Percentiles rank a stretch among this genome's conserved stretches.
Evolutionary conservation across 2,797 vertebrate species (phyloP).

Genomic region (Eremophila alpestris): DNA sequence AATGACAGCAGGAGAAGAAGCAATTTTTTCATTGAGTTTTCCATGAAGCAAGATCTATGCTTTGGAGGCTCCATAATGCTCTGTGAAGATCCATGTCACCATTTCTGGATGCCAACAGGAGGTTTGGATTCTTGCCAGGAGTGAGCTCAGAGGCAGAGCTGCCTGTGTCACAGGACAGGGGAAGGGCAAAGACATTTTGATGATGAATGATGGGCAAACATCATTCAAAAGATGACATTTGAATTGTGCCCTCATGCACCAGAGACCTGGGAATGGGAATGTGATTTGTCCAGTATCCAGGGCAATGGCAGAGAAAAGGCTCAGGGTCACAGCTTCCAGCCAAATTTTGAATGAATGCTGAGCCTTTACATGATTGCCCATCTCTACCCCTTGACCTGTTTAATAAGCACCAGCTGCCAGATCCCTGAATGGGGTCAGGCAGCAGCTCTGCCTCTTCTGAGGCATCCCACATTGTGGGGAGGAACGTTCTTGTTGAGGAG

Average conservation of each 20-base stretch:
- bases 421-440: neutral
- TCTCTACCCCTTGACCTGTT: neutral
- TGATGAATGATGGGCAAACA: constrained; percentile 23
- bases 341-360: neutral
- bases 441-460: neutral
- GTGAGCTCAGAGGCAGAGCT: neutral
- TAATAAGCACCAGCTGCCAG: neutral
- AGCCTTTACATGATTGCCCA: neutral
- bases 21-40: neutral
- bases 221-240: constrained; percentile 1
- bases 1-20: neutral
- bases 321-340: neutral
- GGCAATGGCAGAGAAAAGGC: neutral
- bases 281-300: neutral
- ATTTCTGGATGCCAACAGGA: neutral
- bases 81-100: neutral
- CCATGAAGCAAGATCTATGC: neutral
- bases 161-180: neutral
- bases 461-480: neutral
- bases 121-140: neutral
- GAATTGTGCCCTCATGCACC: neutral
- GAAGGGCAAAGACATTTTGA: neutral
- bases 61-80: neutral
- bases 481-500: neutral
- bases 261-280: neutral